A percentile compares a stretch with the other conserved stretches of the same genome.
These are phyloP conservation scores for Ceratotherium simum DNA, from an alignment of 2,113 vertebrate species.

Conservation along the genomic window DNA sequence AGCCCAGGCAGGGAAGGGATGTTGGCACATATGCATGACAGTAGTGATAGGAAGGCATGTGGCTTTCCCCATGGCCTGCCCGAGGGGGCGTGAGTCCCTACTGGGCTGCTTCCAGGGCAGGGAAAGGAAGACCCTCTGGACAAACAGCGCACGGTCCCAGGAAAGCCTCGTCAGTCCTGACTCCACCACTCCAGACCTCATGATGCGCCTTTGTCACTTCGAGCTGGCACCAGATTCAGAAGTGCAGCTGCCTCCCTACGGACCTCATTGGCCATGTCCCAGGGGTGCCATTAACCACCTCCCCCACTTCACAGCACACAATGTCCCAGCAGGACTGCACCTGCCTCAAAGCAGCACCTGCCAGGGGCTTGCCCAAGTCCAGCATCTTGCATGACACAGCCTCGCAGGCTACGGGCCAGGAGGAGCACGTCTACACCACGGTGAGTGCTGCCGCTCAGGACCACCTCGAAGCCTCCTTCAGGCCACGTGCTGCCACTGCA, in stretches of 20 bases:
- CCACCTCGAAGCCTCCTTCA: not conserved
- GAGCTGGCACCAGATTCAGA: rapidly evolving
- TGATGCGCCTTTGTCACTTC: not conserved
- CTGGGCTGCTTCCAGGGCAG: too few relatives aligned
- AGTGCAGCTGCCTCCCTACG: not conserved
- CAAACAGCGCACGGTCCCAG: not conserved
- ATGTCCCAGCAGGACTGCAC: not conserved
- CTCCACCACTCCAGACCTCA: not conserved
- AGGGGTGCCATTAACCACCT: not conserved
- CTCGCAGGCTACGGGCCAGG: not conserved
- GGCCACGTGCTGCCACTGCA: rapidly evolving
- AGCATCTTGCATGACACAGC: not conserved
- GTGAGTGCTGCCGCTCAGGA: rapidly evolving
- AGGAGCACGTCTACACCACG: not conserved
- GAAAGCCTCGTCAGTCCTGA: not conserved
- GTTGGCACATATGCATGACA: too few relatives aligned
- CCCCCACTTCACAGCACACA: not conserved
- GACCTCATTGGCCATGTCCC: not conserved
- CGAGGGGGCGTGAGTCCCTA: not conserved
- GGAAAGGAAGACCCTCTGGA: not conserved
- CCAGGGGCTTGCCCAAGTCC: not conserved
- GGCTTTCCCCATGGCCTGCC: not conserved
- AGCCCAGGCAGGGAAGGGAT: rapidly evolving
- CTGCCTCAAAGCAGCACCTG: not conserved
- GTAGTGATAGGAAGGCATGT: not conserved